A percentile compares a stretch with the other conserved stretches of the same genome.
Evolutionary conservation across 2,113 vertebrate genomes (phyloP).

Genomic region (Apteryx mantelli): DNA sequence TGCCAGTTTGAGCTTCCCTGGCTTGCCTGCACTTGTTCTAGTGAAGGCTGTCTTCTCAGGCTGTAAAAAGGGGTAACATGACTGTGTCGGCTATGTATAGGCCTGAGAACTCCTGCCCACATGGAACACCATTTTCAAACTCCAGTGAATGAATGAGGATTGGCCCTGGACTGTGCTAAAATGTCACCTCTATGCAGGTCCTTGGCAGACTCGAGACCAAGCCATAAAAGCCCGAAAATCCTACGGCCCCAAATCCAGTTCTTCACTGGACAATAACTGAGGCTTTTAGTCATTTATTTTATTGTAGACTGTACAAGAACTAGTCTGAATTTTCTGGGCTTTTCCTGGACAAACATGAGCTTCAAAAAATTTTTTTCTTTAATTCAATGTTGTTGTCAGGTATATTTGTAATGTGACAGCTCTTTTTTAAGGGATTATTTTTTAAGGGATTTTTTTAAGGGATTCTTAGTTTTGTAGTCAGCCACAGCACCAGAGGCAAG

Average conservation of each 20-base stretch:
- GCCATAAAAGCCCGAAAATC: background rate
- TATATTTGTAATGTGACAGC: too few species aligned
- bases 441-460: too few species aligned
- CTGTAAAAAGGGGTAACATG: background rate
- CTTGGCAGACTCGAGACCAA: background rate
- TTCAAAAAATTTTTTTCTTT: background rate
- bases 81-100: background rate
- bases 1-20: background rate
- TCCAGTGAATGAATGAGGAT: background rate
- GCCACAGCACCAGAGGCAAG: background rate
- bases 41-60: background rate
- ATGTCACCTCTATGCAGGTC: background rate
- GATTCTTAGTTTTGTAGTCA: too few species aligned
- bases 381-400: background rate
- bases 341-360: background rate
- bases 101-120: background rate
- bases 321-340: background rate
- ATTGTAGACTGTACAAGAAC: background rate
- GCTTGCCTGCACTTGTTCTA: slow-evolving; percentile 6
- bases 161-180: background rate
- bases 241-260: background rate
- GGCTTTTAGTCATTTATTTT: background rate
- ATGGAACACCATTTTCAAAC: background rate
- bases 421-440: too few species aligned
- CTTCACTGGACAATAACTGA: background rate